A percentile compares a stretch with the other conserved stretches of the same genome.
These are phyloP conservation scores for Canis aureus DNA, from an alignment of 2,113 vertebrate species.

Conservation along the genomic window DNA sequence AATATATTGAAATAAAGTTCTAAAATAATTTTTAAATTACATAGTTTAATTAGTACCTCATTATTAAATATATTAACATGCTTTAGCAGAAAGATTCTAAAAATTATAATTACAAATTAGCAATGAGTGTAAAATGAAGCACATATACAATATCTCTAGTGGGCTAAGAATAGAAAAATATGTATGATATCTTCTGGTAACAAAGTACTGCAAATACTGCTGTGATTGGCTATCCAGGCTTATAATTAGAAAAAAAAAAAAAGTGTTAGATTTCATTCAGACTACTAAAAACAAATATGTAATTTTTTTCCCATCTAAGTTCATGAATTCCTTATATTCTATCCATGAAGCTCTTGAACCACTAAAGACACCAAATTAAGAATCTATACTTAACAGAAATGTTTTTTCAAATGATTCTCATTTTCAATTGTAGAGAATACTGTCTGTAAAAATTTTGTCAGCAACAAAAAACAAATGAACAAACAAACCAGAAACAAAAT, in stretches of 20 bases:
- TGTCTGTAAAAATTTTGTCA: background rate
- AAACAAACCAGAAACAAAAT: background rate
- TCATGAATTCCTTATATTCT: background rate
- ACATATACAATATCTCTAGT: background rate
- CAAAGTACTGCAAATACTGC: background rate
- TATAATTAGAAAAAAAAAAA: background rate
- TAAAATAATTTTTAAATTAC: background rate
- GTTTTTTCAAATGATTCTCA: background rate
- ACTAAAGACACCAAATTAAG: background rate
- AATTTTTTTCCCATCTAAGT: background rate
- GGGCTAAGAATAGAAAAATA: background rate
- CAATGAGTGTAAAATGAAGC: background rate
- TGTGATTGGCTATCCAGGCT: background rate
- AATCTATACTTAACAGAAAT: too few species aligned
- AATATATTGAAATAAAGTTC: background rate
- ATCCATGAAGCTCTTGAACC: background rate
- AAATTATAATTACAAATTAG: background rate
- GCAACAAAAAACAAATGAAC: background rate
- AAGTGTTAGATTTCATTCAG: background rate
- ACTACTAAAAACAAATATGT: background rate
- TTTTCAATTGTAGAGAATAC: background rate
- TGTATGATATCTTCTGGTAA: background rate
- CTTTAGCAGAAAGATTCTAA: background rate
- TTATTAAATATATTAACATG: background rate
- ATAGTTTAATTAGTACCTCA: background rate